Percentiles rank a stretch among this genome's conserved stretches.
Conservation (phyloP, 2,888 invertebrate species). For the Hyposoter dolosus region DNA sequence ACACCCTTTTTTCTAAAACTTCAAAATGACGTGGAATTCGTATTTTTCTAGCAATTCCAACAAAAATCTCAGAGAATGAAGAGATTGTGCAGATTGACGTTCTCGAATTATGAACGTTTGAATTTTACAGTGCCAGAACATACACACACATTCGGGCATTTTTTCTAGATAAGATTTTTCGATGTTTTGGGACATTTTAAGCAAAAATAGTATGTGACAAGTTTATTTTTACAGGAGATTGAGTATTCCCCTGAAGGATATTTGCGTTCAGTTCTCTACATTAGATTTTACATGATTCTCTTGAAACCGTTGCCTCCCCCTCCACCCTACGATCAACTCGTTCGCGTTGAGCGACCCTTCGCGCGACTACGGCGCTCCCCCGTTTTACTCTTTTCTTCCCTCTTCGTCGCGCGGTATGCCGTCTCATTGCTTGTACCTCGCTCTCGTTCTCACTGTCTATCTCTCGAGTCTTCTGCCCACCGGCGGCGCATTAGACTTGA, state of each 20-base stretch:
- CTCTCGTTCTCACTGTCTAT: conserved; percentile 3
- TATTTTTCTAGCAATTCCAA: too few species aligned
- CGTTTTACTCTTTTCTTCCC: not conserved
- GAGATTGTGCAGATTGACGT: too few species aligned
- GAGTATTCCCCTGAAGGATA: not conserved
- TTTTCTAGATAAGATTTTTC: too few species aligned
- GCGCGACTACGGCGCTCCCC: conserved; percentile 43
- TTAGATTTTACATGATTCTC: conserved; percentile 24
- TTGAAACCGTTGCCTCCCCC: conserved; percentile 59
- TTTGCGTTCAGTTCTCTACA: not conserved
- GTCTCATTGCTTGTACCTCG: not conserved
- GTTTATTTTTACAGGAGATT: not conserved
- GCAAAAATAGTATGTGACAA: not conserved
- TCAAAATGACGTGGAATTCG: too few species aligned
- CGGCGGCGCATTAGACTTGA: conserved; percentile 49
- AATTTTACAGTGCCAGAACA: too few species aligned
- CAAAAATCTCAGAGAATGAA: too few species aligned
- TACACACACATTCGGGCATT: too few species aligned
- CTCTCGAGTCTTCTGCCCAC: conserved; percentile 1
- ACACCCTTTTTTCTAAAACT: too few species aligned
- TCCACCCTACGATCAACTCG: conserved; percentile 58
- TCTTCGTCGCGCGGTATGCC: not conserved
- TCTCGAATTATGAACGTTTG: too few species aligned
- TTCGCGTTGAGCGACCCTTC: conserved; percentile 58
- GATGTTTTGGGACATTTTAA: not conserved